Conservation (phyloP, 1,140 invertebrate genomes). For the Scaptomyza hsui region DNA sequence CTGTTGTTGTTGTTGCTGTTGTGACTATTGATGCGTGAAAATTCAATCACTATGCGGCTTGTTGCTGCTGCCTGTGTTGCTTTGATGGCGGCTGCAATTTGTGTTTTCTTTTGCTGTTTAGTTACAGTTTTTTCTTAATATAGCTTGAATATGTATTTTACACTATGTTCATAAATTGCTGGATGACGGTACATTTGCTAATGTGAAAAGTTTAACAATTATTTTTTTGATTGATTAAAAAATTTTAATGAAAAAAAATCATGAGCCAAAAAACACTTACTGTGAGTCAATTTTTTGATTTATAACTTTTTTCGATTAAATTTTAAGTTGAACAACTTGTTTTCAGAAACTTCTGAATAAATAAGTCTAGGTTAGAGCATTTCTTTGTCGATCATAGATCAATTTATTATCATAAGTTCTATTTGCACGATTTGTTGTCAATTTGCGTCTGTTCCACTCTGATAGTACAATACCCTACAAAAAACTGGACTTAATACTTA, state of each 20-base stretch:
- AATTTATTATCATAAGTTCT: background rate
- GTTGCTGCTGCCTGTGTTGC: conserved; percentile 25
- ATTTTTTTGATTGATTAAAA: conserved; percentile 27
- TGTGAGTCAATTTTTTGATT: no score
- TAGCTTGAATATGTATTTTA: conserved; percentile 46
- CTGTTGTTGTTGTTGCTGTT: conserved; percentile 20
- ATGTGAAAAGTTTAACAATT: background rate
- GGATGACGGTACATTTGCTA: background rate
- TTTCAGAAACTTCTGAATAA: no score
- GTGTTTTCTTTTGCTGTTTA: conserved; percentile 71
- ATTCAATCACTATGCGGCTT: conserved; percentile 66
- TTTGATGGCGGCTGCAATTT: conserved; percentile 60
- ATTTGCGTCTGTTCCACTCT: conserved; percentile 14
- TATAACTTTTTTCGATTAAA: no score
- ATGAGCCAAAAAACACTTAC: no score
- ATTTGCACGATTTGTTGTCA: conserved; percentile 19
- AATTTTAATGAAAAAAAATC: no score
- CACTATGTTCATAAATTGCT: background rate
- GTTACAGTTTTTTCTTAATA: conserved; percentile 63
- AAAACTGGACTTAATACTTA: background rate
- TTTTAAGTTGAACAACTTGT: no score
- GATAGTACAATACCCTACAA: background rate
- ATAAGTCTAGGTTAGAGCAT: conserved; percentile 1
- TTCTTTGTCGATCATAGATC: background rate
- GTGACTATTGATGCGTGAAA: conserved; percentile 66